phyloP scores from a whole-genome alignment of 30 jellyfish, hydroid and myxozoan genomes.

The Hydra vulgaris region DNA sequence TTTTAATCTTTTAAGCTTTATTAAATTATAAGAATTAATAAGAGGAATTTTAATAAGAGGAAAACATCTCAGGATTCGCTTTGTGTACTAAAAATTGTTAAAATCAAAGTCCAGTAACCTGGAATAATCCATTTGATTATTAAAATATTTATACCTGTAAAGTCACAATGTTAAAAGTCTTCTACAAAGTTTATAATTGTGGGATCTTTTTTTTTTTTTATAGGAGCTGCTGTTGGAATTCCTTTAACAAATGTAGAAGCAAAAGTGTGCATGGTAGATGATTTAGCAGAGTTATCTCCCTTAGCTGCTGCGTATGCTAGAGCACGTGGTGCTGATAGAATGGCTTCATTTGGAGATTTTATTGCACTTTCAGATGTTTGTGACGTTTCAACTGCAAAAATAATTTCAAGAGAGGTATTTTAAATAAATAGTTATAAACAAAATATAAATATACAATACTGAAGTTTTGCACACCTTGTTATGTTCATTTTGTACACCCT shows the following conservation, averaged over 20 bases:
- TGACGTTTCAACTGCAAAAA: slow-evolving; percentile 75
- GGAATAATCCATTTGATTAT: too few species aligned
- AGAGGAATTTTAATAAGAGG: too few species aligned
- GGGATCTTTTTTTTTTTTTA: too few species aligned
- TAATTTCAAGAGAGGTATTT: slow-evolving; percentile 74
- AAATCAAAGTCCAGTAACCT: too few species aligned
- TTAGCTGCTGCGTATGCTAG: slow-evolving; percentile 85
- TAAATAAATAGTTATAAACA: not conserved
- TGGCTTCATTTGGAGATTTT: slow-evolving; percentile 94
- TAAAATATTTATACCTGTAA: not conserved
- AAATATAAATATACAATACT: not conserved
- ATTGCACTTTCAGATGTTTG: slow-evolving; percentile 82
- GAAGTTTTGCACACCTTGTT: too few species aligned
- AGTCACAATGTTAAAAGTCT: too few species aligned
- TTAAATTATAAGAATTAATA: too few species aligned
- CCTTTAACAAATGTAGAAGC: slow-evolving; percentile 70
- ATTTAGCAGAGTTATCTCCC: slow-evolving; percentile 46
- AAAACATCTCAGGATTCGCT: too few species aligned
- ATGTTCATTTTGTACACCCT: too few species aligned
- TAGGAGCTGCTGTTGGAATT: slow-evolving; percentile 95
- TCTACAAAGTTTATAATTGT: not conserved
- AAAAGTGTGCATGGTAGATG: slow-evolving; percentile 88
- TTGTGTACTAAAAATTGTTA: too few species aligned
- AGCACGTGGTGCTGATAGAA: slow-evolving; percentile 92
- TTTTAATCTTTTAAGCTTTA: too few species aligned